Conservation (phyloP, 2,888 invertebrate species). For the Venusia cambrica region DNA sequence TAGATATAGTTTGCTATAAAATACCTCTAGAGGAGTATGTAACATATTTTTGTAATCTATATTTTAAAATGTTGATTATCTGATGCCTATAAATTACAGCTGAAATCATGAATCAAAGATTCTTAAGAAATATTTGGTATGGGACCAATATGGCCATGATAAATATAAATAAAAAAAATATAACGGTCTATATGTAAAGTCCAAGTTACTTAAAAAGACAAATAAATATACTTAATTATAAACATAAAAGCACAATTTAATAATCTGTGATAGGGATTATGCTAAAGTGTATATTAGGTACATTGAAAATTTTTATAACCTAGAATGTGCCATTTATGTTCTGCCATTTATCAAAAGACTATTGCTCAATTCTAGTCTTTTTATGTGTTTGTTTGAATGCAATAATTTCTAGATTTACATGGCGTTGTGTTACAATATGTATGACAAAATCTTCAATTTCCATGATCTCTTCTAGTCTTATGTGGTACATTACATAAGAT, state of each 20-base stretch:
- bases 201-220: conserved; percentile 6
- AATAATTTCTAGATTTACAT: conserved; percentile 18
- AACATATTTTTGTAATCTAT: conserved; percentile 36
- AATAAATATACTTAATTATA: conserved; percentile 15
- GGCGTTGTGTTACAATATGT: no score
- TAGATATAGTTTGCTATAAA: conserved; percentile 40
- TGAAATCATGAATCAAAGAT: conserved; percentile 48
- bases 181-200: conserved; percentile 26
- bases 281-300: no score
- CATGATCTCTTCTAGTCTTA: no score
- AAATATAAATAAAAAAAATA: conserved; percentile 8
- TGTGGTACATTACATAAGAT: no score
- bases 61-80: conserved; percentile 19
- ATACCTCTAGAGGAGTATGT: conserved; percentile 39
- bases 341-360: conserved; percentile 66
- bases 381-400: conserved; percentile 35
- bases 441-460: no score
- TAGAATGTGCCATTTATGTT: conserved; percentile 60
- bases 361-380: conserved; percentile 80
- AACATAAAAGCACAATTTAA: conserved; percentile 56
- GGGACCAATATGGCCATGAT: conserved; percentile 43
- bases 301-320: no score
- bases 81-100: conserved; percentile 9
- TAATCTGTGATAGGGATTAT: conserved; percentile 62
- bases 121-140: conserved; percentile 35